A percentile compares a stretch with the other conserved stretches of the same genome.
Evolutionary conservation across 2,888 invertebrate species (phyloP).

Genomic region (Mythimna lalbum): DNA sequence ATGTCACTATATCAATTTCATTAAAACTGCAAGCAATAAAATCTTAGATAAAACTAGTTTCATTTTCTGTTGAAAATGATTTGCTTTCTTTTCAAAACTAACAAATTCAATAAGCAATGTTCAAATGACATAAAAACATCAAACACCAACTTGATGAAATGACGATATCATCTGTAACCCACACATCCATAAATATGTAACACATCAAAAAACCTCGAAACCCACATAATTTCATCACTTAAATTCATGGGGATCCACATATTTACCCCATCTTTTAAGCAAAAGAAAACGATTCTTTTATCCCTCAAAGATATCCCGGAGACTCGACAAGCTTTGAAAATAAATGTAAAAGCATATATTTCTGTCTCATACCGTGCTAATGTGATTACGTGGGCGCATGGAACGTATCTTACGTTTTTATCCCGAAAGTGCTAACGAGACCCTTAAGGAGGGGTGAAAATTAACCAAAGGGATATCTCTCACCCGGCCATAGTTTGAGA

Average conservation of each 20-base stretch:
- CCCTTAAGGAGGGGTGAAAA: slow-evolving; percentile 69
- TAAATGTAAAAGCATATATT: slow-evolving; percentile 65
- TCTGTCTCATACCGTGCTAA: slow-evolving; percentile 67
- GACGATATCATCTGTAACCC: slow-evolving; percentile 5
- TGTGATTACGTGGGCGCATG: slow-evolving; percentile 71
- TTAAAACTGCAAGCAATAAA: no score
- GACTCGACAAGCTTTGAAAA: slow-evolving; percentile 63
- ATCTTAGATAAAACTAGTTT: background rate
- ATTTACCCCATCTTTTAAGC: slow-evolving; percentile 49
- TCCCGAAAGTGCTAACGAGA: slow-evolving; percentile 74
- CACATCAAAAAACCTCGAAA: slow-evolving; percentile 35
- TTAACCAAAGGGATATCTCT: slow-evolving; percentile 67
- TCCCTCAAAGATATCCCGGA: slow-evolving; percentile 52
- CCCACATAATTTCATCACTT: slow-evolving; percentile 53
- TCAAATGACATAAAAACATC: slow-evolving; percentile 10
- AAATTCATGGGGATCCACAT: slow-evolving; percentile 45
- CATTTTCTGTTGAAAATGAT: background rate
- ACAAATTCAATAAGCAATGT: background rate
- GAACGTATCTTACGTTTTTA: slow-evolving; percentile 69
- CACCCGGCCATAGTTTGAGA: slow-evolving; percentile 47
- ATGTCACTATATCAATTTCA: no score
- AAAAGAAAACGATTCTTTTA: slow-evolving; percentile 64
- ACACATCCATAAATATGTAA: slow-evolving; percentile 41
- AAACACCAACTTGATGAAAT: slow-evolving; percentile 16
- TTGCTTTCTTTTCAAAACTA: fast-evolving